Evolutionary conservation across 2,888 invertebrate genomes (phyloP), one percentile per base, ranked within the genome.

Genomic region (Zele albiditarsus): DNA sequence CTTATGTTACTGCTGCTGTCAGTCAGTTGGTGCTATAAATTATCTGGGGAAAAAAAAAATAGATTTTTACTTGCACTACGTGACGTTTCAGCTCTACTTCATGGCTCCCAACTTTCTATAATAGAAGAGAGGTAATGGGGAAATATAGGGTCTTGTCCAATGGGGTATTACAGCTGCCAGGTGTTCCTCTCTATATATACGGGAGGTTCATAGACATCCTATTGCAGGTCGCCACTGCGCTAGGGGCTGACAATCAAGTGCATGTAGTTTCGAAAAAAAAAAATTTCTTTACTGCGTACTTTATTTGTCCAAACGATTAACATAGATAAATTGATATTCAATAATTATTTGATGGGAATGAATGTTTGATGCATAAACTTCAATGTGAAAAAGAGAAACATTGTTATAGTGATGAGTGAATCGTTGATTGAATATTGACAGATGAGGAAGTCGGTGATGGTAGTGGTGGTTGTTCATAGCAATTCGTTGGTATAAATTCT

Each of bases 81-180:
- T 53, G 53, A 53, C 53, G 20, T 20, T 53, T 53, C 6, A 53
- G 20, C 20, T 53, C 20, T 53, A 53, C 53, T 53, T 20, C 53
- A 53, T 53, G 53, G 53, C 53, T 53, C 20, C 53, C 53, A 53
- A 53, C 53, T 53, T 53, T 53, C 53, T 53, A 53, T 53, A 53
- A 53, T 53, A 53, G 46, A 16, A 6, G 49, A 53, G 20, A 8
- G 53, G 20, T 4, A 20, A 53, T 53, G 53, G 23, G 53, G 20
- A 53, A 53, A 53, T 53, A 53, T 46, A 46, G 46, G 46, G 46
- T 46, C 46, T 33, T 46, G n/a, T n/a, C 16, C 28, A n/a, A 62
- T 27, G 31, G 63, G 63, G 33, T 63, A 12, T 38, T 63, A n/a
- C 38, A 63, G 8, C 27, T 31, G 63, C 63, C 63, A 63, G 63